These are phyloP conservation scores for Phaedon cochleariae DNA, from an alignment of 2,888 invertebrate species.

Conservation along the genomic window DNA sequence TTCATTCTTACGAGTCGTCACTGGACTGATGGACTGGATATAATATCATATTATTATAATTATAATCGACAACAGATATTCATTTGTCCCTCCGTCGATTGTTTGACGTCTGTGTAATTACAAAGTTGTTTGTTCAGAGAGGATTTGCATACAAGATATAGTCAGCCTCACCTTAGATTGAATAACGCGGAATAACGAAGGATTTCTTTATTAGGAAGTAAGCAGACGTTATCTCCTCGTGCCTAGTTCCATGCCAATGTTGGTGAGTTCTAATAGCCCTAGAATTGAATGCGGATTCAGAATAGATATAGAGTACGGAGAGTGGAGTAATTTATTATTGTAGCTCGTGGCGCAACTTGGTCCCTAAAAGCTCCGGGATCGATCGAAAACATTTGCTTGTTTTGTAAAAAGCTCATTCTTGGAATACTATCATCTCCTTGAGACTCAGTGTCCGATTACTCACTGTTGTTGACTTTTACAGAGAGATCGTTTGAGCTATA, in stretches of 20 bases:
- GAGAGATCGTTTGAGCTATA: too few relatives aligned
- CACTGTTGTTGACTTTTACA: too few relatives aligned
- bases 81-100: conserved; percentile 23
- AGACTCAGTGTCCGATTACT: too few relatives aligned
- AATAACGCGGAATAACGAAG: conserved; percentile 34
- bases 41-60: too few relatives aligned
- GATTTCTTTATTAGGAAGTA: conserved; percentile 42
- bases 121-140: conserved; percentile 40
- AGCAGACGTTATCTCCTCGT: conserved; percentile 31
- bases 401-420: not conserved
- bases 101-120: conserved; percentile 39
- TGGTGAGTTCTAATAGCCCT: conserved; percentile 19
- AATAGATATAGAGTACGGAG: too few relatives aligned
- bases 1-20: too few relatives aligned
- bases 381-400: not conserved
- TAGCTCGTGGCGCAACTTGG: not conserved
- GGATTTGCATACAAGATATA: conserved; percentile 44
- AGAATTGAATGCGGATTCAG: too few relatives aligned
- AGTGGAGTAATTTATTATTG: too few relatives aligned
- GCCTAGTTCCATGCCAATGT: conserved; percentile 3
- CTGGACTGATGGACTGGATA: too few relatives aligned
- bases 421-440: too few relatives aligned
- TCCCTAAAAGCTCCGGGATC: not conserved
- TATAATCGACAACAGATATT: conserved; percentile 18
- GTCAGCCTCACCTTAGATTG: conserved; percentile 33